phyloP scores from a whole-genome alignment of 2,797 vertebrate species.

The Cuniculus paca region DNA sequence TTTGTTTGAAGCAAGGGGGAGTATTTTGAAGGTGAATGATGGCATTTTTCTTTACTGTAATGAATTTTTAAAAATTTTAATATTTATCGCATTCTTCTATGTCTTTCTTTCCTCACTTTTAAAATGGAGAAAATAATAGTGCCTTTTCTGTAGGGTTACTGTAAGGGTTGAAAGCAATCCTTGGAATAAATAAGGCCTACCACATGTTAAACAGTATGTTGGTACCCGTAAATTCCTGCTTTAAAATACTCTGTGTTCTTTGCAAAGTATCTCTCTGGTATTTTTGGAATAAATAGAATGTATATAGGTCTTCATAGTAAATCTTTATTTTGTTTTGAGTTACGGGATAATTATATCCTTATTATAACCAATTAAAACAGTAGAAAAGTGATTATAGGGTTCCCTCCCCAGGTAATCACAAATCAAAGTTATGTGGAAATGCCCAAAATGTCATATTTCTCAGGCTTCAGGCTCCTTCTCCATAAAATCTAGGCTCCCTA shows the following conservation, averaged over 20 bases:
- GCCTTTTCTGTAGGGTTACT: not conserved
- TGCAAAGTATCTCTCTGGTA: not conserved
- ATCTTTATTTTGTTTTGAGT: constrained; percentile 37
- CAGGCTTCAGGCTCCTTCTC: not conserved
- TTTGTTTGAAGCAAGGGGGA: not conserved
- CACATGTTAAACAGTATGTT: not conserved
- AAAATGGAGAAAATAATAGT: not conserved
- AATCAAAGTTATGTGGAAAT: not conserved
- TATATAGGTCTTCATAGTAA: constrained; percentile 15
- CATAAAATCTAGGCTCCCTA: not conserved
- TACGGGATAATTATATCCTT: not conserved
- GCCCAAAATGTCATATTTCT: not conserved
- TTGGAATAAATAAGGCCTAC: not conserved
- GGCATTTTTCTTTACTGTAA: not conserved
- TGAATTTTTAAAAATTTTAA: not conserved
- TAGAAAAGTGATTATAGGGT: not conserved
- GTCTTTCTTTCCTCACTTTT: not conserved
- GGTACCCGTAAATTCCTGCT: not conserved
- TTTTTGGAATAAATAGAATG: not conserved
- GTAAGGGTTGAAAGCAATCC: not conserved
- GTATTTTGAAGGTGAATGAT: not conserved
- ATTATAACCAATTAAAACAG: not conserved
- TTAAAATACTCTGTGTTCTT: not conserved
- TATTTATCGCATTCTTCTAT: not conserved
- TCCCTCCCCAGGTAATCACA: not conserved